Percentiles rank a stretch among this genome's conserved stretches.
Conservation (phyloP, 2,888 invertebrate genomes). For the Mythimna loreyi region DNA sequence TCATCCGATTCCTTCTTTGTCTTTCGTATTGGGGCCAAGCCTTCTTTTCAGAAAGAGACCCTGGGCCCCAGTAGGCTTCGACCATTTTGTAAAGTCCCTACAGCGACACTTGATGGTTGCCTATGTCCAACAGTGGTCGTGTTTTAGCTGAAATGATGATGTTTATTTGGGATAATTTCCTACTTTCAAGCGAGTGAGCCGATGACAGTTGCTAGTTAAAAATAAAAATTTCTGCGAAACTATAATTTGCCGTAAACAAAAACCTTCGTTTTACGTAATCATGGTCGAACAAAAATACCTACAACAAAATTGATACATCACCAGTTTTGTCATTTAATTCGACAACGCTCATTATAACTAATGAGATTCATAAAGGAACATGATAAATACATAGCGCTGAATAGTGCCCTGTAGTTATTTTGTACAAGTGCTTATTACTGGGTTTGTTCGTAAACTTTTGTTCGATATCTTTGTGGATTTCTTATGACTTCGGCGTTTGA, state of each 20-base stretch:
- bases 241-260: conserved; percentile 3
- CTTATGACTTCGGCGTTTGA: neutral
- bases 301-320: conserved; percentile 58
- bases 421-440: conserved; percentile 23
- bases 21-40: too few species aligned
- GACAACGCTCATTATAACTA: conserved; percentile 45
- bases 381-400: conserved; percentile 30
- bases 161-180: too few species aligned
- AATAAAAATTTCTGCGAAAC: neutral
- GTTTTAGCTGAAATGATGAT: too few species aligned
- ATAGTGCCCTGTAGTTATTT: conserved; percentile 22
- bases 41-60: too few species aligned
- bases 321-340: conserved; percentile 36
- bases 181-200: too few species aligned
- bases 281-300: conserved; percentile 31
- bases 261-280: conserved; percentile 7
- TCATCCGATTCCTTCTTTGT: too few species aligned
- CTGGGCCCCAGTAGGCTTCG: too few species aligned
- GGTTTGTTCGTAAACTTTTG: conserved; percentile 27
- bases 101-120: too few species aligned
- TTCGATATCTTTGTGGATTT: neutral
- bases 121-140: too few species aligned
- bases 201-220: too few species aligned
- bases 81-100: too few species aligned
- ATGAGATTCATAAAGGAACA: conserved; percentile 48